Conservation (phyloP, 35 echinoderm and acorn worm species). For the Stichopus chloronotus region DNA sequence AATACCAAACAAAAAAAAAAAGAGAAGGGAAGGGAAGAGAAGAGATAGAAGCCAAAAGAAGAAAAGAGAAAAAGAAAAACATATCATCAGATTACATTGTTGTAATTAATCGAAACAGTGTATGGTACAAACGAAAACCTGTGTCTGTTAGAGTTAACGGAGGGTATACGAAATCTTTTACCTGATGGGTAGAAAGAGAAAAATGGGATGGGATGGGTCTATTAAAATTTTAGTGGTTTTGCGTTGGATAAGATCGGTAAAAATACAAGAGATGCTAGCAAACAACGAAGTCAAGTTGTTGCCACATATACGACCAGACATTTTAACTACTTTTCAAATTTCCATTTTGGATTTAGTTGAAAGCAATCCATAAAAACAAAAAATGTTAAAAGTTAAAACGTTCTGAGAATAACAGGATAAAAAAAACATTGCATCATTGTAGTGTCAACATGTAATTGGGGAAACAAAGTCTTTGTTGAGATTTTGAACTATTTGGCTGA, state of each 20-base stretch:
- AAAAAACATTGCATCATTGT: neutral
- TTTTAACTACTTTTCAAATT: neutral
- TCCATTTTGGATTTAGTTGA: neutral
- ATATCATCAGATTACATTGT: neutral
- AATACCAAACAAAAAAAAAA: neutral
- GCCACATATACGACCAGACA: neutral
- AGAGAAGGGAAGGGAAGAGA: neutral
- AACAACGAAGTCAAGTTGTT: neutral
- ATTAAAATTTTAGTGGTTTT: neutral
- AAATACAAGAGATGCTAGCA: neutral
- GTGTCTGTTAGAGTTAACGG: no score
- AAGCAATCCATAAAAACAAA: neutral
- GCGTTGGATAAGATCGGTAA: constrained; percentile 2
- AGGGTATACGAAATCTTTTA: neutral
- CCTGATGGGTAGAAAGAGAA: neutral
- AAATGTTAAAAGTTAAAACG: neutral
- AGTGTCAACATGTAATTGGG: neutral
- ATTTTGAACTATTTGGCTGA: neutral
- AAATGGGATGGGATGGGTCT: neutral
- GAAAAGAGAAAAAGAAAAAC: no score
- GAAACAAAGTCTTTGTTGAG: neutral
- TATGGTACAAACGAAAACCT: no score
- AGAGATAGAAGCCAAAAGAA: no score
- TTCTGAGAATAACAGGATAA: neutral
- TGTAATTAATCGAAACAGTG: neutral